Base-by-base conservation (phyloP, 92 coral and sea anemone species). In the Muricea muricata region DNA sequence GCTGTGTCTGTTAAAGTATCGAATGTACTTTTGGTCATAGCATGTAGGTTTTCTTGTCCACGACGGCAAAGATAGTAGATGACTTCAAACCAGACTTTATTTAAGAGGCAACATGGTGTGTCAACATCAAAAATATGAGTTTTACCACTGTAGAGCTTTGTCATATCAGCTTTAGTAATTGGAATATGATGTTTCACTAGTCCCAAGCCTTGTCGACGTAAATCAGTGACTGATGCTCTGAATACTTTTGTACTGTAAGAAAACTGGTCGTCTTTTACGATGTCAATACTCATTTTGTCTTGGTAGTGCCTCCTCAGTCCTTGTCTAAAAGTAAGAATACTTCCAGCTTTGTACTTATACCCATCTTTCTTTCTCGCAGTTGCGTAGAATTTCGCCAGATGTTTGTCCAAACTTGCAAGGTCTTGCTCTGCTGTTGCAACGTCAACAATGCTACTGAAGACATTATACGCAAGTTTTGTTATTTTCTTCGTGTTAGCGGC, bases 141-240 rank as follows among this genome's bases (percentile, higher is more conserved):
- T 58, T 58, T 20, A 5, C 73, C 30, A n/a, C 25, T 65, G 73
- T 65, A 58, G 67, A 65, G 30, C 35, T 65, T 65, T n/a, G 13
- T 9, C 32, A 65, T n/a, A 33, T 65, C 73, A 7, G 30, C 20
- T n/a, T 28, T n/a, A 5, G 73, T 17, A 5, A 65, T 65, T 33
- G 35, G 35, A 65, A 6, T 5, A 28, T 65, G 73, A 65, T 65
- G 73, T 4, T 65, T 28, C 6, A 28, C 20, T 6, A 6, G 7
- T n/a, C 73, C 73, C 6, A 65, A 65, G 26, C 73, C 73, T 65
- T 65, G 73, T 3, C 42, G 73, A 10, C 35, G 13, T 28, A 65
- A 20, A 17, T 65, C 73, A 65, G 35, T 28, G 4, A 65, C 26
- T 31, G 73, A 6, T 65, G 73, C 73, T 28, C 26, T 28, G 42